Conservation (phyloP, 1,140 invertebrate species). For the Phenacoccus solenopsis region DNA sequence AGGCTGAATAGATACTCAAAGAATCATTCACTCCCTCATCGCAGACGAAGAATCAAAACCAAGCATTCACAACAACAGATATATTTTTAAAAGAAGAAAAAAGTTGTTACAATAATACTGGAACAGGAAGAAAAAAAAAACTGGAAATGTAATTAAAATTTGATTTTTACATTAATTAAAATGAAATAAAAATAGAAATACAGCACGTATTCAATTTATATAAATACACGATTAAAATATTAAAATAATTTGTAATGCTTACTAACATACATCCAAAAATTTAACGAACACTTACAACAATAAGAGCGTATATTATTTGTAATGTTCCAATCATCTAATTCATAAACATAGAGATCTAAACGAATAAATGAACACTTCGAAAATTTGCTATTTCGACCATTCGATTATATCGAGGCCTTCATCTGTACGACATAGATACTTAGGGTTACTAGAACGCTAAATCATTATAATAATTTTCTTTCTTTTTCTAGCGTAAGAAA, state of each 20-base stretch:
- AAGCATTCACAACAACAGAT: conserved; percentile 1
- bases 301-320: too few relatives aligned
- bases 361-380: neutral
- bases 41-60: too few relatives aligned
- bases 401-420: too few relatives aligned
- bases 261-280: neutral
- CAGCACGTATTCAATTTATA: neutral
- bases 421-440: too few relatives aligned
- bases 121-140: neutral
- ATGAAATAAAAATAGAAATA: neutral
- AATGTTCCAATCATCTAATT: neutral
- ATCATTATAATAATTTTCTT: too few relatives aligned
- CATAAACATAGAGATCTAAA: neutral
- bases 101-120: neutral
- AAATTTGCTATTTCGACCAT: neutral
- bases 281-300: neutral
- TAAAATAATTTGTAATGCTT: neutral
- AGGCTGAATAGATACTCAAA: too few relatives aligned
- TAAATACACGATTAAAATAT: neutral
- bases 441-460: too few relatives aligned
- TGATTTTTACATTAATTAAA: neutral
- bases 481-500: too few relatives aligned
- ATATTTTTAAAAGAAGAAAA: neutral
- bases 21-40: too few relatives aligned
- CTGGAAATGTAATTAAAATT: neutral